Conservation (phyloP, 1,140 invertebrate species). For the Leptinotarsa lineolata region DNA sequence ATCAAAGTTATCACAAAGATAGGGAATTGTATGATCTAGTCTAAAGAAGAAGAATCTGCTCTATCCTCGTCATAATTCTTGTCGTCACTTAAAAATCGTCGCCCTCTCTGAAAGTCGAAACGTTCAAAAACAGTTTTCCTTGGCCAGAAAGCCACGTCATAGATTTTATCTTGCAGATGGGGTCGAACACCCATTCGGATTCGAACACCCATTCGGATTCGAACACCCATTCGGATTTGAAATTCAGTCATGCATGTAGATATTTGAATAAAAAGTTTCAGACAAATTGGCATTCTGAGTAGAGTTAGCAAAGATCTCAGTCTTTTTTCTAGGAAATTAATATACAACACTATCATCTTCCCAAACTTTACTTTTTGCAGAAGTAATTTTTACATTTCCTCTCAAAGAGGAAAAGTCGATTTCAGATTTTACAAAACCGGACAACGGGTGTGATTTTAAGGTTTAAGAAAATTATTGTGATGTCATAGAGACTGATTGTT, state of each 20-base stretch:
- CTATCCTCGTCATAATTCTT: neutral
- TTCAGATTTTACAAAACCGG: too few species aligned
- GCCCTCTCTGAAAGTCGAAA: neutral
- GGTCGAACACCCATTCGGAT: neutral
- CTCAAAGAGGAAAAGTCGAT: too few species aligned
- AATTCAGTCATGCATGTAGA: neutral
- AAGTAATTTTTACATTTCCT: too few species aligned
- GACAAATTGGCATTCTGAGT: neutral
- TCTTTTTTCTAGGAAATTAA: too few species aligned
- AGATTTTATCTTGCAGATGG: neutral
- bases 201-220: too few species aligned
- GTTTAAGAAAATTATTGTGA: too few species aligned
- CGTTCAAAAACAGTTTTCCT: constrained; percentile 2
- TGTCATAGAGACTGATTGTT: too few species aligned
- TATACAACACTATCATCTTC: too few species aligned
- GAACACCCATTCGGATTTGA: too few species aligned
- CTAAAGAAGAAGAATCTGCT: neutral
- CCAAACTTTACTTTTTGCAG: too few species aligned
- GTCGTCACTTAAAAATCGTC: neutral
- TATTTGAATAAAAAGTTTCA: neutral
- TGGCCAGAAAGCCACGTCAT: neutral
- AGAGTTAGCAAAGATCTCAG: too few species aligned
- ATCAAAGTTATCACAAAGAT: neutral
- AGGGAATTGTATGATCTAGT: neutral
- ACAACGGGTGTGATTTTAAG: too few species aligned